A percentile compares a stretch with the other conserved stretches of the same genome.
Evolutionary conservation across 2,888 invertebrate species (phyloP).

Genomic region (Caradrina kadenii): DNA sequence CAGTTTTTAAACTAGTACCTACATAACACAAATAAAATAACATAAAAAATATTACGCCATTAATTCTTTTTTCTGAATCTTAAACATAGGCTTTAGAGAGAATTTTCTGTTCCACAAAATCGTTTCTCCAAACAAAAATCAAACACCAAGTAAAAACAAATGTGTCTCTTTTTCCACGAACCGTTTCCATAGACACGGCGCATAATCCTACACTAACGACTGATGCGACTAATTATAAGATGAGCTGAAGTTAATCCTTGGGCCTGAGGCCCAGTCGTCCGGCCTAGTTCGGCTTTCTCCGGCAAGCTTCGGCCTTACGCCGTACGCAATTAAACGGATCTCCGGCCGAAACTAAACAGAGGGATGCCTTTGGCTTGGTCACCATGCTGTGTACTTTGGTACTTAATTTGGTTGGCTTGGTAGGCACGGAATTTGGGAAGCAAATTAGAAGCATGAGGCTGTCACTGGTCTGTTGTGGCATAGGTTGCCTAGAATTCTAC

Average conservation of each 20-base stretch:
- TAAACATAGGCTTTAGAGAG: too few species aligned
- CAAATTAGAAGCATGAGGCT: conserved; percentile 50
- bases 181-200: conserved; percentile 38
- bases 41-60: too few species aligned
- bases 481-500: background rate
- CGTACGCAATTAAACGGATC: conserved; percentile 67
- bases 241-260: conserved; percentile 70
- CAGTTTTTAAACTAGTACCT: too few species aligned
- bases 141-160: conserved; percentile 24
- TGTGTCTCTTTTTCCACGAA: conserved; percentile 33
- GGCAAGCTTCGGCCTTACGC: conserved; percentile 61
- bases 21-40: too few species aligned
- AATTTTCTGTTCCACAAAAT: conserved; percentile 3
- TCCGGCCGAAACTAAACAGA: conserved; percentile 63
- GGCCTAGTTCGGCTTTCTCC: conserved; percentile 56
- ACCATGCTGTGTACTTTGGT: conserved; percentile 58
- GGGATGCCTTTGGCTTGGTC: conserved; percentile 60
- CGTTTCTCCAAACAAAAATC: background rate
- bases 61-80: too few species aligned
- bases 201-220: conserved; percentile 62
- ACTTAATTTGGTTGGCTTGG: conserved; percentile 62
- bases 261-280: conserved; percentile 47
- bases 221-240: conserved; percentile 70
- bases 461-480: conserved; percentile 14
- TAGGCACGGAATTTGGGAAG: conserved; percentile 57